A percentile compares a stretch with the other conserved stretches of the same genome.
Evolutionary conservation across 2,888 invertebrate genomes (phyloP).

Genomic region (Augiades crinisus): DNA sequence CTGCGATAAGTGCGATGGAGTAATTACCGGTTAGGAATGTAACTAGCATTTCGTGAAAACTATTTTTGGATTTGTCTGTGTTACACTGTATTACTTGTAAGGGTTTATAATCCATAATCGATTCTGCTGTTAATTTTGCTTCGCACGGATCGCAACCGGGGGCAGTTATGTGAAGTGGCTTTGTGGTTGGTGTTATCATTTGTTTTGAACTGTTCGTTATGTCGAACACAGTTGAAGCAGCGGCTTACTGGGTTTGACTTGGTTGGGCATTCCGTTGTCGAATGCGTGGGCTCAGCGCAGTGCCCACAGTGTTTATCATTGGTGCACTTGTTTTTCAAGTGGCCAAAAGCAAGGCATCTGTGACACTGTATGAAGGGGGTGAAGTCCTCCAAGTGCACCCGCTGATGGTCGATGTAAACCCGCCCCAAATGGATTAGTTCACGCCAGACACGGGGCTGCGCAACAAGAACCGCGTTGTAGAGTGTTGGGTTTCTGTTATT

Average conservation of each 20-base stretch:
- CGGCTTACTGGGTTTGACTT: conserved; percentile 29
- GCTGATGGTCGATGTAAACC: conserved; percentile 9
- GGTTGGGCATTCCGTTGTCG: conserved; percentile 25
- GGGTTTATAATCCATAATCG: not conserved
- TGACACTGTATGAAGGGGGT: not conserved
- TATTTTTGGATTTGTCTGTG: not conserved
- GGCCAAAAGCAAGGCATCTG: not conserved
- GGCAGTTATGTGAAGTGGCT: not conserved
- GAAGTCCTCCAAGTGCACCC: not conserved
- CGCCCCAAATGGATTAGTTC: not conserved
- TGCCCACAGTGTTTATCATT: conserved; percentile 9
- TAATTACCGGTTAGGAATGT: not conserved
- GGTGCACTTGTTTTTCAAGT: not conserved
- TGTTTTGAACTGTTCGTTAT: conserved; percentile 31
- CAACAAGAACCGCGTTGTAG: not conserved
- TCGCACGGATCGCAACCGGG: conserved; percentile 22
- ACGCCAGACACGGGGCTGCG: not conserved
- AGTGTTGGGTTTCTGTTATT: not conserved
- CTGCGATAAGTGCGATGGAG: not conserved
- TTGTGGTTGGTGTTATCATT: conserved; percentile 30
- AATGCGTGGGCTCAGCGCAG: no score
- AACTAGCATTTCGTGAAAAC: not conserved
- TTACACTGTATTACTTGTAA: not conserved
- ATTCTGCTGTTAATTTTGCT: not conserved
- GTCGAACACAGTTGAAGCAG: conserved; percentile 1